A percentile compares a stretch with the other conserved stretches of the same genome.
phyloP scores from a whole-genome alignment of 1,140 invertebrate species.

The Drosophila ironensis region DNA sequence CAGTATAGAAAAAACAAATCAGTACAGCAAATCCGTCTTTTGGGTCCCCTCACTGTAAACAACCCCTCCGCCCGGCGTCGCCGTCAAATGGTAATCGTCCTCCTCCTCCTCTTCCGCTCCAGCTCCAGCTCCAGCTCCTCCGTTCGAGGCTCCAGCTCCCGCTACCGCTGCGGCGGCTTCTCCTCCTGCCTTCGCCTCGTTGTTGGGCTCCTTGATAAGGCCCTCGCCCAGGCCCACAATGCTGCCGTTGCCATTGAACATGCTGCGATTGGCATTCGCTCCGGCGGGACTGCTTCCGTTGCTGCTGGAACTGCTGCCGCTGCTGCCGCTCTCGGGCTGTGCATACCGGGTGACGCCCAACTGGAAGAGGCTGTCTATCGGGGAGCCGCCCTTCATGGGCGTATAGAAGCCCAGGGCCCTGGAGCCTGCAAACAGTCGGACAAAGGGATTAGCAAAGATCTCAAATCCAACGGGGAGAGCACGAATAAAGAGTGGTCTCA shows the following conservation, averaged over 20 bases:
- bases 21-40: slow-evolving; percentile 86
- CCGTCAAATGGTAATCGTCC: slow-evolving; percentile 82
- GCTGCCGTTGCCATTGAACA: slow-evolving; percentile 54
- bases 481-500: too few relatives aligned
- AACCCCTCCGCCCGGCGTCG: slow-evolving; percentile 83
- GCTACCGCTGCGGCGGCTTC: neutral
- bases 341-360: slow-evolving; percentile 84
- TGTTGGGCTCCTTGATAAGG: slow-evolving; percentile 50
- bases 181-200: neutral
- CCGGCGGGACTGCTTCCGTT: slow-evolving; percentile 34
- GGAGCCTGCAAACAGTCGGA: slow-evolving; percentile 66
- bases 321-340: slow-evolving; percentile 46
- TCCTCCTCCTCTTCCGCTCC: slow-evolving; percentile 52
- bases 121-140: slow-evolving; percentile 9
- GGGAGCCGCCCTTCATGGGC: slow-evolving; percentile 83
- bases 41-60: slow-evolving; percentile 85
- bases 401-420: slow-evolving; percentile 84
- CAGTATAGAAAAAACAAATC: too few relatives aligned
- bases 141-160: slow-evolving; percentile 35
- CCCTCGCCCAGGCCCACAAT: slow-evolving; percentile 55
- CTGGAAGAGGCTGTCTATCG: slow-evolving; percentile 85
- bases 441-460: neutral
- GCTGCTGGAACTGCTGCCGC: slow-evolving; percentile 54
- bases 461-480: too few relatives aligned
- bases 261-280: slow-evolving; percentile 2